Base-by-base conservation (phyloP, 2,888 invertebrate genomes). In the Penaeus monodon region DNA sequence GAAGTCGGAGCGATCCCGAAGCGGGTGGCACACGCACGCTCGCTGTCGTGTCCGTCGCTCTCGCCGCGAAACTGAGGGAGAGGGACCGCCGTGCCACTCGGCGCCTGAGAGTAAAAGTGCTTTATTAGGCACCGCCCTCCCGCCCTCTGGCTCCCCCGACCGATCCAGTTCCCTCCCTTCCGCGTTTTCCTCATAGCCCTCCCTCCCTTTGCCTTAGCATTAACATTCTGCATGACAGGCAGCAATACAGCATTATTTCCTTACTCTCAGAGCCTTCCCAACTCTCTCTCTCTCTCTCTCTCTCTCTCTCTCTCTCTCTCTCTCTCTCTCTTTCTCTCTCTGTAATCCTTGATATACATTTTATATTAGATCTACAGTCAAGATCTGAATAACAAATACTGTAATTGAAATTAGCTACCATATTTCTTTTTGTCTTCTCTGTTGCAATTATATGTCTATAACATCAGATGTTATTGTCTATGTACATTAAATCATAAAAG, bases 261-360 rank as follows among this genome's bases (percentile, higher is more conserved):
- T 74, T 17, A 14, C 20, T 17, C 12, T 74, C 44, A 74, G 33
- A 38, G 74, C 44, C 44, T 27, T 20, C 44, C n/a, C 10, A 20
- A 38, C 38, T 10, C 66, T 66, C 66, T 66, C 66, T 4, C 73
- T 66, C 66, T 66, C 66, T 4, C 66, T 66, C 73, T 66, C 73
- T 29, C 73, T 73, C 73, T 73, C 22, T 3, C 24, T 49, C 24
- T 76, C 24, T 49, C 76, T 76, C 76, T 76, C 76, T 76, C 76
- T 76, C 76, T 76, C 76, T 76, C 76, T 76, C 76, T 76, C 49
- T 76, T 49, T 76, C 76, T 76, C 76, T 76, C 49, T 49, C 49
- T 76, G 33, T 3, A 38, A 38, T 6, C 33, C 4, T 38, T 38
- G 6, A 38, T 6, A 38, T 38, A 38, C 33, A 38, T 38, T 6